phyloP scores from a whole-genome alignment of 1,140 invertebrate genomes.

The Battus philenor region DNA sequence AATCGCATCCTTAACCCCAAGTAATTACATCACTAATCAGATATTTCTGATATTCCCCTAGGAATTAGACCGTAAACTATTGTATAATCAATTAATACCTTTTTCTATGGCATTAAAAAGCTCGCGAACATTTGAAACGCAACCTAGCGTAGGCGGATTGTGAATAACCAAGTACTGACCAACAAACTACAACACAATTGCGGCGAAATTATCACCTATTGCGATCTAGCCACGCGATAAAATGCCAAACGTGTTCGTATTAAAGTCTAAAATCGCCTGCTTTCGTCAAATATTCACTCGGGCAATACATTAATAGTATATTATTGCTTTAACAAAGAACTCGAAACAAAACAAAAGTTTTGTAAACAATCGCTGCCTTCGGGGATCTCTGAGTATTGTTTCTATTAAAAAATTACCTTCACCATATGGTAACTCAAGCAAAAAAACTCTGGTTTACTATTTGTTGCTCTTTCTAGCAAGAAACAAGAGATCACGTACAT shows the following conservation, averaged over 20 bases:
- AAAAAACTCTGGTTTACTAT: no score
- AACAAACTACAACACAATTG: constrained; percentile 9
- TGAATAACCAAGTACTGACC: constrained; percentile 10
- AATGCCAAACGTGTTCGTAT: neutral
- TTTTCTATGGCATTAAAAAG: no score
- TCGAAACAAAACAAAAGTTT: constrained; percentile 15
- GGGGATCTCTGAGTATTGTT: constrained; percentile 11
- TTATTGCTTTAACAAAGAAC: constrained; percentile 15
- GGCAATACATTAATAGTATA: constrained; percentile 1
- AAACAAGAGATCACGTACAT: no score
- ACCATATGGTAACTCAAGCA: no score
- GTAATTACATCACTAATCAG: no score
- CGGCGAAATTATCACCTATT: constrained; percentile 11
- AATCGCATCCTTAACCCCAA: no score
- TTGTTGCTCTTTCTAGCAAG: no score
- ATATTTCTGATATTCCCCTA: no score
- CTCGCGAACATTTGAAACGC: neutral
- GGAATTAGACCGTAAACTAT: no score
- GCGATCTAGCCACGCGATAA: constrained; percentile 6
- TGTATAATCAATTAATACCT: no score
- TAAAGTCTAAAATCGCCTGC: constrained; percentile 8
- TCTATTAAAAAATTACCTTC: no score
- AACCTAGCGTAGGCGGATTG: neutral
- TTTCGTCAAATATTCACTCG: neutral
- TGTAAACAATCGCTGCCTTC: constrained; percentile 15